Percentiles rank a stretch among this genome's conserved stretches.
phyloP scores from a whole-genome alignment of 2,888 invertebrate genomes.

The Resseliella maxima region DNA sequence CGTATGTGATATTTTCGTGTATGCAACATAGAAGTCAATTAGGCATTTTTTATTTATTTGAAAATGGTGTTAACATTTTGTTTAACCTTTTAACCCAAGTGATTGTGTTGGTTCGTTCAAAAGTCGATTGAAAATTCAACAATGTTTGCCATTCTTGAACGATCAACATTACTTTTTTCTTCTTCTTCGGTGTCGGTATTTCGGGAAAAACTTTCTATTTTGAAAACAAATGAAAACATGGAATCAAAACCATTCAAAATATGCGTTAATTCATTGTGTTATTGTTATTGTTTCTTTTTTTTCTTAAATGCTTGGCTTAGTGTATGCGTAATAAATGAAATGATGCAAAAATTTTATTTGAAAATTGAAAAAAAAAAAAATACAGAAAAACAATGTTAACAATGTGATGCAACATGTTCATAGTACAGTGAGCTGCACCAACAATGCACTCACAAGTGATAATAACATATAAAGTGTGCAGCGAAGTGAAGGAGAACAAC shows the following conservation, averaged over 20 bases:
- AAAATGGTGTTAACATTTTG: not conserved
- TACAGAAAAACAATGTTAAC: not conserved
- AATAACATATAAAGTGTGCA: too few species aligned
- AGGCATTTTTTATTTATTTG: not conserved
- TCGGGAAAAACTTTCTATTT: conserved; percentile 4
- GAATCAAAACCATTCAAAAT: not conserved
- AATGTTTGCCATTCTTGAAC: too few species aligned
- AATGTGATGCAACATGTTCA: not conserved
- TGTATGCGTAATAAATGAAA: not conserved
- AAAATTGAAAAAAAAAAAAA: too few species aligned
- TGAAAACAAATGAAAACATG: not conserved
- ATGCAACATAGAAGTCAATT: too few species aligned
- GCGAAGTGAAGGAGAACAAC: too few species aligned
- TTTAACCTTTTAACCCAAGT: too few species aligned
- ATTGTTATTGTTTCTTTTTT: not conserved
- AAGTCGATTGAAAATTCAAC: too few species aligned
- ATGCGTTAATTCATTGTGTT: not conserved
- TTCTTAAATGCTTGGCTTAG: not conserved
- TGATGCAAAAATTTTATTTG: not conserved
- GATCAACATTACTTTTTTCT: too few species aligned
- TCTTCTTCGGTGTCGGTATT: not conserved
- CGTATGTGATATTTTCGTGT: not conserved
- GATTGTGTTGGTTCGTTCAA: too few species aligned
- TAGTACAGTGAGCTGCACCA: not conserved
- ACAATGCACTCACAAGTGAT: not conserved